A percentile compares a stretch with the other conserved stretches of the same genome.
Evolutionary conservation across 1,140 invertebrate species (phyloP).

Genomic region (Galendromus occidentalis): DNA sequence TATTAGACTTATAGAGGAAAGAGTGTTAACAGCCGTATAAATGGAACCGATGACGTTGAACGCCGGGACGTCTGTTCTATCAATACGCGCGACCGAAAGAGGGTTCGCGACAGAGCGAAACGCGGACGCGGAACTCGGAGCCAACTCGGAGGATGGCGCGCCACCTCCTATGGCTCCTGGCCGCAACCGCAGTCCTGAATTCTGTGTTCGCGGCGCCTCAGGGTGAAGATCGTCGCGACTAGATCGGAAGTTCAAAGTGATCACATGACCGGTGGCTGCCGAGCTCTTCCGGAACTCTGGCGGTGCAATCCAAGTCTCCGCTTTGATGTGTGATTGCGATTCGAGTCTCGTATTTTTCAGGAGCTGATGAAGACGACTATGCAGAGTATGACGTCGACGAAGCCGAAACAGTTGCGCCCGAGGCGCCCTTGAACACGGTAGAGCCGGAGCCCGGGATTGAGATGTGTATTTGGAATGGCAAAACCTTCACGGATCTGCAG

Average conservation of each 20-base stretch:
- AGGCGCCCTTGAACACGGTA: background rate
- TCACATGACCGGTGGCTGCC: background rate
- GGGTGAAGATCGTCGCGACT: background rate
- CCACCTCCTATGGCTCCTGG: slow-evolving; percentile 8
- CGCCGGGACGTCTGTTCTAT: too few relatives aligned
- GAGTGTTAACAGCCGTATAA: slow-evolving; percentile 2
- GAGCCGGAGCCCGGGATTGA: background rate
- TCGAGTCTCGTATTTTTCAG: background rate
- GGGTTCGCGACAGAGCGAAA: too few relatives aligned
- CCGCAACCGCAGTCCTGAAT: background rate
- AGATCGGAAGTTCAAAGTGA: background rate
- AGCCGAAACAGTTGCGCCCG: background rate
- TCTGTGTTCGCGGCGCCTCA: background rate
- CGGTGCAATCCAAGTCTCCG: background rate
- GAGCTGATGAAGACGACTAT: slow-evolving; percentile 3
- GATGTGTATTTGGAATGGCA: slow-evolving; percentile 24
- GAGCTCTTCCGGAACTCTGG: background rate
- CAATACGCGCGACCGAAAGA: too few relatives aligned
- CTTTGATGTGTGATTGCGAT: background rate
- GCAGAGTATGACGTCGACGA: background rate
- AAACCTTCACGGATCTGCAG: slow-evolving; percentile 37
- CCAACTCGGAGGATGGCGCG: slow-evolving; percentile 1
- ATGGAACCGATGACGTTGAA: background rate
- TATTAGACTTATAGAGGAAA: background rate
- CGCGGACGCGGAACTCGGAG: background rate